Evolutionary conservation across 2,797 vertebrate genomes (phyloP), one percentile per base, ranked within the genome.

Genomic region (Sarcophilus harrisii): DNA sequence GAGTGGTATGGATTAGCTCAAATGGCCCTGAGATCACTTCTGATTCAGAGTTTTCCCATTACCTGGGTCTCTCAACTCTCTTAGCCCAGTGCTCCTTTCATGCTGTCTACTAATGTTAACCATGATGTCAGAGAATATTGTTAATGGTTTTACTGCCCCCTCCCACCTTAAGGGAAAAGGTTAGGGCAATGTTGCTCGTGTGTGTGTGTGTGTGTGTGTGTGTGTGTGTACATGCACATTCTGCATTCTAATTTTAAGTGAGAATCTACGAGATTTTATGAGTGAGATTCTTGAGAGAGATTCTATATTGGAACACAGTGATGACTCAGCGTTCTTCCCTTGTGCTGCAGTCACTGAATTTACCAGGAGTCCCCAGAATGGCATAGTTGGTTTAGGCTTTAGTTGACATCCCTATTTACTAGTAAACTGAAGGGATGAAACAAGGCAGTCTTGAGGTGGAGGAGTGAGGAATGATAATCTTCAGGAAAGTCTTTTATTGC

Each of bases 151-250:
- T 94, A 95, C 92, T 81, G 10, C 10, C 54, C 54, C 54, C 54
- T 55, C 54, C 5, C 96, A 95, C 95, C 60, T 32, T 57, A 57
- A 95, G 90, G 66, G 92, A 57, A 90, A 91, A 94, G 57, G 52
- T 59, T 87, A 81, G 38, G 24, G 21, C 21, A 49, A 27, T 87
- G 38, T 3, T 27, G 38, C 21, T 87, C 2, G 0, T 49, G 24
- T 87, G 73, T 87, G 38, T 45, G 54, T 11, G 54, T 55, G 54
- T 55, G 54, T 55, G 54, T 55, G 54, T 54, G 54, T 54, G 9
- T 55, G 54, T 55, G 54, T 55, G 54, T 11, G 1, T 38, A 28
- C 38, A 49, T 12, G 9, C 1, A 0, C 11, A 16, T 57, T 66
- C 10, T 4, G 52, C 5, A 52, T 11, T 54, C 93, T 96, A 29